Base-by-base conservation (phyloP, 2,888 invertebrate species). In the Eumacrocentrus americanus region DNA sequence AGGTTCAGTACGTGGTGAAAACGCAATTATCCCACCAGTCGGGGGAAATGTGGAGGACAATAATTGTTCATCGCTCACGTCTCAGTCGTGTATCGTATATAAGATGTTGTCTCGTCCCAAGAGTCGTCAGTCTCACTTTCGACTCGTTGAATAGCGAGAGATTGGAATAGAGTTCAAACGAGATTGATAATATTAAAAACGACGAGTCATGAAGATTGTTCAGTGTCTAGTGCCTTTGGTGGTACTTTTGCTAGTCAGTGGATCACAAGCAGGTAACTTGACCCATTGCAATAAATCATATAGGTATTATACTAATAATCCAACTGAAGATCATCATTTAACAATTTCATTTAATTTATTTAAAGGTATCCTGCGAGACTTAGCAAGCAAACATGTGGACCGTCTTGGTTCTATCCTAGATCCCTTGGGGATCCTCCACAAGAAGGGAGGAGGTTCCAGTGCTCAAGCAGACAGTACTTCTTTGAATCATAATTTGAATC, bases 121-220 rank as follows among this genome's bases (percentile, higher is more conserved):
- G 67, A 73, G 70, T 67, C 64, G 63, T 71, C 77, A 78, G 78
- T 78, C 73, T 71, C 61, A 50, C 40, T 63, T 70, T 72, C 68
- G 70, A 68, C 67, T 73, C 70, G 71, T 65, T 68, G 72, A 56
- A 64, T 53, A 50, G 35, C 44, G 47, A 58, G 34, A 40, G 40
- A 50, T 42, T 12, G 25, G 5, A 44, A 55, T 22, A 52, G 22
- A 35, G n/a, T n/a, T n/a, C 34, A 34, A 22, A 46, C 16, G 3
- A 40, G 3, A 52, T 38, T 16, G 44, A 55, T 22, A 7, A 53
- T 4, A 51, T 47, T 23, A 46, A 55, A 60, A 55, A 62, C 53
- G 34, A 55, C 40, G 53, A 53, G 62, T 23, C 48, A 78, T 78
- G 75, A 71, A 56, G 51, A 56, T 62, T 18, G 60, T 70, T 38